Base-by-base conservation (phyloP, 2,888 invertebrate species). In the Andrena marginata region DNA sequence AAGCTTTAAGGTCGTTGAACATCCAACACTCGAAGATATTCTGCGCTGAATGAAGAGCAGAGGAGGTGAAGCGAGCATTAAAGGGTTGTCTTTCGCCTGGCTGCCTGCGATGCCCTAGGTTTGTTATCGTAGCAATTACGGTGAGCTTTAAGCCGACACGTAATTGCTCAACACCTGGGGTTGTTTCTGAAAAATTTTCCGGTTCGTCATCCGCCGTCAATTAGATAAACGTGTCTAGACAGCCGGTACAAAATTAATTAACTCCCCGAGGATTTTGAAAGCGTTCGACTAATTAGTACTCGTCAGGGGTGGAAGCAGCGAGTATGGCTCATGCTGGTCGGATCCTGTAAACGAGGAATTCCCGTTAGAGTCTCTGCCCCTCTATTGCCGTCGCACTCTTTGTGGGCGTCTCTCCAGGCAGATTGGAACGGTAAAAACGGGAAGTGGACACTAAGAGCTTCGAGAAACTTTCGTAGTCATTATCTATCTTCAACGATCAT, bases 241-340 rank as follows among this genome's bases (percentile, higher is more conserved):
- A 31, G 65, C 33, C 49, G 7, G 16, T 64, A 10, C 42, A n/a
- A 23, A 51, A 60, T 78, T 78, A 78, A 80, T 80, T 80, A 80
- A 51, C 56, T 8, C 33, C 56, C 5, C 16, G 1, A 26, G 42
- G 26, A 60, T 60, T 80, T 71, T 33, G 20, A 7, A 8, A 33
- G 13, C 26, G 48, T 42, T 76, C 33, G 69, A 49, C 4, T 78
- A 80, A 80, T 80, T 78, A 78, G 26, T 7, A 42, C 3, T 31
- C 1, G 48, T 1, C 26, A 26, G 31, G 5, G 48, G 10, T 6
- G n/a, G 31, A 31, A 67, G 48, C n/a, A 26, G 60, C 60, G n/a
- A 33, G 54, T 51, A 23, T 31, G 42, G 26, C 26, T 42, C 16
- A 42, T 42, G 42, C 10, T 13, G 56, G 51, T 51, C 56, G 56